phyloP scores from a whole-genome alignment of 2,888 invertebrate genomes.

The Terebella lapidaria region DNA sequence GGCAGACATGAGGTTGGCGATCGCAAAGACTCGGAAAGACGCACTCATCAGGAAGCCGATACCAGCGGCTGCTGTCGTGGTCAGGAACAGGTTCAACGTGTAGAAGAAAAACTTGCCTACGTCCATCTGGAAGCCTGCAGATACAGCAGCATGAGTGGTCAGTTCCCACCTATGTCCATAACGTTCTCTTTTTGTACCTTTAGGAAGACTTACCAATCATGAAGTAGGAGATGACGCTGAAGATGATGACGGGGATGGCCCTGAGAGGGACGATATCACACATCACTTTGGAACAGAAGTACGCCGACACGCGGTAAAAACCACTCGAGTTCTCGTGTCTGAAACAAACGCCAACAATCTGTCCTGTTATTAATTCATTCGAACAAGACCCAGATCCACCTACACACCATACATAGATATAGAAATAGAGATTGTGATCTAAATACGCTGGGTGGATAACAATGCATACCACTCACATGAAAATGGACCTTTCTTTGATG shows the following conservation, averaged over 20 bases:
- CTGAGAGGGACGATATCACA: constrained; percentile 20
- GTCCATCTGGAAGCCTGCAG: constrained; percentile 20
- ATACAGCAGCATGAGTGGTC: too few relatives aligned
- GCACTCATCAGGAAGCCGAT: constrained; percentile 42
- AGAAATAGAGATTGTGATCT: too few relatives aligned
- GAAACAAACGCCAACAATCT: too few relatives aligned
- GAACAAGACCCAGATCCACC: too few relatives aligned
- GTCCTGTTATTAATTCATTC: too few relatives aligned
- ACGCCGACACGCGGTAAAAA: constrained; percentile 21
- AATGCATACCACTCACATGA: too few relatives aligned
- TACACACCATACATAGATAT: too few relatives aligned
- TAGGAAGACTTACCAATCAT: constrained; percentile 17
- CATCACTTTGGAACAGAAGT: constrained; percentile 21
- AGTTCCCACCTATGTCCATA: too few relatives aligned
- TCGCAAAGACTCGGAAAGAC: constrained; percentile 16
- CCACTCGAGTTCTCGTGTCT: constrained; percentile 22
- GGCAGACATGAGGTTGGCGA: constrained; percentile 31
- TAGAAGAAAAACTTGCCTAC: constrained; percentile 45
- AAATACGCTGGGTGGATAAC: too few relatives aligned
- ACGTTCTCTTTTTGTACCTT: too few relatives aligned
- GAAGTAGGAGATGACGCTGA: constrained; percentile 19
- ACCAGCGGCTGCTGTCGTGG: constrained; percentile 42
- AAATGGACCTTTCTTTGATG: too few relatives aligned
- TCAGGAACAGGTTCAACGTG: constrained; percentile 38
- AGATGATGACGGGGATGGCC: too few relatives aligned